Conservation (phyloP, 2,797 vertebrate genomes). For the Geotrypetes seraphini region DNA sequence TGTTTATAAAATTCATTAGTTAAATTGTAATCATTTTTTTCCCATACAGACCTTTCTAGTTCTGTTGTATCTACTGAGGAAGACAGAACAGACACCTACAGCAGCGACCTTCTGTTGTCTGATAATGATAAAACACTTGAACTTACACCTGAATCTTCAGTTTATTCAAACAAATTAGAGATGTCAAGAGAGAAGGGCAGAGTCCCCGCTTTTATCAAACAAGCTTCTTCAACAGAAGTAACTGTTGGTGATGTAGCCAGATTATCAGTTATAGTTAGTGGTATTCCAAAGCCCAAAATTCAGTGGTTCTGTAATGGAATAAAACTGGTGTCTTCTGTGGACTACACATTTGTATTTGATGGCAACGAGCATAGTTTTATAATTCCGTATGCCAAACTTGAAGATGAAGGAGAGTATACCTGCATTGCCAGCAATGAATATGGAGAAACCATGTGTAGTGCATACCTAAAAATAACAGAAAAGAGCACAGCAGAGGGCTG, state of each 20-base stretch:
- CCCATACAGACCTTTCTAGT: constrained; percentile 77
- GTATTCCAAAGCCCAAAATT: constrained; percentile 71
- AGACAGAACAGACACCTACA: constrained; percentile 70
- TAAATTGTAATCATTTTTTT: constrained; percentile 55
- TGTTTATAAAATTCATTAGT: constrained; percentile 18
- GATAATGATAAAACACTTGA: constrained; percentile 82
- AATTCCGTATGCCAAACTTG: constrained; percentile 58
- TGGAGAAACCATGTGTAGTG: constrained; percentile 64
- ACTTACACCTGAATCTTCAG: constrained; percentile 76
- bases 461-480: constrained; percentile 64
- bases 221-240: constrained; percentile 54
- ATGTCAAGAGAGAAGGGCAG: constrained; percentile 57
- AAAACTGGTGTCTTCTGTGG: constrained; percentile 50
- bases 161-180: constrained; percentile 62
- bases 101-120: constrained; percentile 64
- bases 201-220: constrained; percentile 69
- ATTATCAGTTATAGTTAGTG: constrained; percentile 68
- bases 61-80: constrained; percentile 74
- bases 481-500: constrained; percentile 18
- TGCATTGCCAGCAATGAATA: constrained; percentile 72
- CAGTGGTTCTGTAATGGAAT: constrained; percentile 76
- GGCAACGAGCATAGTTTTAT: constrained; percentile 70
- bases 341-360: constrained; percentile 68
- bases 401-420: constrained; percentile 75
- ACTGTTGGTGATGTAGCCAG: constrained; percentile 62